phyloP scores from a whole-genome alignment of 2,888 invertebrate genomes.

The Volucella zonaria region DNA sequence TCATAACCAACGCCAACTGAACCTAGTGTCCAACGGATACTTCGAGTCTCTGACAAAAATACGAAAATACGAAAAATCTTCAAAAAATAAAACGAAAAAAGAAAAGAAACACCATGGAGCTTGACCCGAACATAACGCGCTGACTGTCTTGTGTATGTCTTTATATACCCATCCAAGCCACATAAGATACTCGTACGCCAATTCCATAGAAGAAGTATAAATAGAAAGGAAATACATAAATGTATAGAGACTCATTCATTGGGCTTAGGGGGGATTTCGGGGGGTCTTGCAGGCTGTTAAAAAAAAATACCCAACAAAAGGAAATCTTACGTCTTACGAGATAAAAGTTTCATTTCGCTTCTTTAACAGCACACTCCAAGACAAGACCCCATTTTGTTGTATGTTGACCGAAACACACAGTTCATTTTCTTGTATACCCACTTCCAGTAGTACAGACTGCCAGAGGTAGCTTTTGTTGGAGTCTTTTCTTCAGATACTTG shows the following conservation, averaged over 20 bases:
- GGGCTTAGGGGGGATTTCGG: conserved; percentile 38
- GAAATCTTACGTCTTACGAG: conserved; percentile 60
- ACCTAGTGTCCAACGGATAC: conserved; percentile 15
- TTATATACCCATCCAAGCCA: conserved; percentile 18
- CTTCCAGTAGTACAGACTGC: conserved; percentile 67
- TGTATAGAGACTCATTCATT: conserved; percentile 4
- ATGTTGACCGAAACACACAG: conserved; percentile 31
- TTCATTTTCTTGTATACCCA: conserved; percentile 34
- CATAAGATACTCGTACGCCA: conserved; percentile 34
- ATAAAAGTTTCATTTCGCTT: conserved; percentile 46
- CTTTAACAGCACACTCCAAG: conserved; percentile 57
- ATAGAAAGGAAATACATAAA: conserved; percentile 70
- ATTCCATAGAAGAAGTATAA: conserved; percentile 49
- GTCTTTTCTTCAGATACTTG: conserved; percentile 41
- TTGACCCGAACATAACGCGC: conserved; percentile 66
- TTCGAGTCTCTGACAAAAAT: conserved; percentile 70
- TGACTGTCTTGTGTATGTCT: conserved; percentile 35
- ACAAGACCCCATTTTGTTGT: conserved; percentile 65
- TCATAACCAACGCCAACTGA: conserved; percentile 62
- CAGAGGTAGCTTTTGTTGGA: conserved; percentile 23
- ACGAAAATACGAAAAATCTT: too few species aligned
- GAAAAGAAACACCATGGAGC: conserved; percentile 37
- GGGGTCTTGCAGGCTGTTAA: conserved; percentile 44
- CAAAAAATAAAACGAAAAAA: too few species aligned
- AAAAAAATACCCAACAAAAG: conserved; percentile 56